phyloP scores from a whole-genome alignment of 2,113 vertebrate genomes.

The Salvelinus alpinus region DNA sequence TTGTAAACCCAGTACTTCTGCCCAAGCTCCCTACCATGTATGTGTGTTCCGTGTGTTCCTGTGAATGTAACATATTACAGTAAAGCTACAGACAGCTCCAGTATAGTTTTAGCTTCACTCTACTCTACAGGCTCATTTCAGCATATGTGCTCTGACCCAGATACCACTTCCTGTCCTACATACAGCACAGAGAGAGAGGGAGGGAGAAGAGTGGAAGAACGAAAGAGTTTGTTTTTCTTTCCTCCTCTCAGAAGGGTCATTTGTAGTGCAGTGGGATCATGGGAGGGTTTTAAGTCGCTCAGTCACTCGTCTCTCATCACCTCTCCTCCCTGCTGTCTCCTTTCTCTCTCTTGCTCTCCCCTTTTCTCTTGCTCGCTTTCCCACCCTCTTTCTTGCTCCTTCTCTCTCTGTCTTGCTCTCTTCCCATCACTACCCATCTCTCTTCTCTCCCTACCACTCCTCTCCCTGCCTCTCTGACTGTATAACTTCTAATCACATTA shows the following conservation, averaged over 20 bases:
- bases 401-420: not conserved
- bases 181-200: conserved; percentile 15
- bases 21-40: no score
- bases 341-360: not conserved
- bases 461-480: not conserved
- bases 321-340: no score
- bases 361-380: not conserved
- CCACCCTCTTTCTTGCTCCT: not conserved
- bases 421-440: not conserved
- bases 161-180: conserved; percentile 70
- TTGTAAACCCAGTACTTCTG: no score
- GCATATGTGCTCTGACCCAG: conserved; percentile 64
- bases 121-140: conserved; percentile 33
- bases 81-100: no score
- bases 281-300: conserved; percentile 26
- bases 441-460: not conserved
- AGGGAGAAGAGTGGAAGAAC: not conserved
- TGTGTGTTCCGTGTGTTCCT: no score
- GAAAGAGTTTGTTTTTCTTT: not conserved
- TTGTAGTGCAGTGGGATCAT: conserved; percentile 58
- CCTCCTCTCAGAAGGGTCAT: conserved; percentile 40
- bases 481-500: not conserved
- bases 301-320: not conserved
- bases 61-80: no score
- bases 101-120: conserved; percentile 7